Evolutionary conservation across 2,797 vertebrate species (phyloP).

Genomic region (Monodelphis domestica): DNA sequence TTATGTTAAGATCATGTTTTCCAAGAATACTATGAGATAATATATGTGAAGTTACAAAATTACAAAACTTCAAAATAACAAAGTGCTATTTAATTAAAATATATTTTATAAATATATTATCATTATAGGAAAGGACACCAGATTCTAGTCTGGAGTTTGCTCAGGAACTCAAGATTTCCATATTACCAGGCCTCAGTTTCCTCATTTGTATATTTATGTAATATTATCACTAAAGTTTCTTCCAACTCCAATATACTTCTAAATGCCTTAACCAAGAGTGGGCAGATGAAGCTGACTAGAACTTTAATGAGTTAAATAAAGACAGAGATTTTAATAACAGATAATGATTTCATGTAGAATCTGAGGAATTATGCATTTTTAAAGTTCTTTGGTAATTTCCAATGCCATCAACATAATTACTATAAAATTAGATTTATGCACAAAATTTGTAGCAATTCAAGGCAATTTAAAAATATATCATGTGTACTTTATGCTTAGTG

Average conservation of each 20-base stretch:
- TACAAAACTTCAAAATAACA: no score
- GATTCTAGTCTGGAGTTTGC: background rate
- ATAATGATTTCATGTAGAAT: background rate
- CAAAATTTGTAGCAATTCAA: background rate
- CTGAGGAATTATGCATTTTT: background rate
- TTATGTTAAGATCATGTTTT: background rate
- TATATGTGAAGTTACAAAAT: no score
- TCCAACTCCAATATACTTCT: background rate
- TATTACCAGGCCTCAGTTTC: background rate
- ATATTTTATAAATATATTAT: background rate
- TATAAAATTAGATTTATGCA: constrained; percentile 9
- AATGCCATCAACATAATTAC: background rate
- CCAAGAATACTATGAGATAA: background rate
- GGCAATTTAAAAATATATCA: background rate
- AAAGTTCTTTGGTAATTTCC: background rate
- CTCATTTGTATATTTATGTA: background rate
- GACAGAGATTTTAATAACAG: background rate
- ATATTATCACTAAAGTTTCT: background rate
- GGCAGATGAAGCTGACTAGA: background rate
- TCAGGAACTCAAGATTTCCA: background rate
- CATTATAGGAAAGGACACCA: background rate
- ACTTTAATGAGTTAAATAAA: background rate
- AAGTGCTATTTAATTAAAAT: background rate
- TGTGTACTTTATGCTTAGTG: background rate
- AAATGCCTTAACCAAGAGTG: background rate